Evolutionary conservation across 2,888 invertebrate genomes (phyloP).

Genomic region (Eristalinus sepulchralis): DNA sequence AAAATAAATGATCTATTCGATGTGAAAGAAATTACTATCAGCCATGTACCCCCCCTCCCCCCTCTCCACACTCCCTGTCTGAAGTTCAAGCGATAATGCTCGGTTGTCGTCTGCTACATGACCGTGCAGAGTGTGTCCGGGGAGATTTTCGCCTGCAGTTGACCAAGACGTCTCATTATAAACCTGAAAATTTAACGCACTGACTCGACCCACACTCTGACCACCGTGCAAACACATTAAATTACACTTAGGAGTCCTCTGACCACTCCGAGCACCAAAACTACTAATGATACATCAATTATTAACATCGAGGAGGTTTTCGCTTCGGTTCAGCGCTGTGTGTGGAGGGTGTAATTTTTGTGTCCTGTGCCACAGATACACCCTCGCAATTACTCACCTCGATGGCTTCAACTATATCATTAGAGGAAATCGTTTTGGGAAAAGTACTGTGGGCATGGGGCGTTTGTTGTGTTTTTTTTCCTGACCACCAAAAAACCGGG

Average conservation of each 20-base stretch:
- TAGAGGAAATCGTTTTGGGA: conserved; percentile 64
- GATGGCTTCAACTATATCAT: conserved; percentile 68
- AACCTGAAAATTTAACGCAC: conserved; percentile 51
- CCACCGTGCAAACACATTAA: conserved; percentile 69
- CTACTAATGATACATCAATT: conserved; percentile 71
- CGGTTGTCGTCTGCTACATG: background rate
- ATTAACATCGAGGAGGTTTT: conserved; percentile 69
- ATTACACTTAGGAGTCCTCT: conserved; percentile 63
- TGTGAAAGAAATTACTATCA: conserved; percentile 60
- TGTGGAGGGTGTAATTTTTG: conserved; percentile 61
- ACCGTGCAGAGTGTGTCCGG: background rate
- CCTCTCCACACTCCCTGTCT: background rate
- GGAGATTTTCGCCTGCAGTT: background rate
- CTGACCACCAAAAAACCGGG: conserved; percentile 18
- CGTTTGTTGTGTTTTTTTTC: conserved; percentile 34
- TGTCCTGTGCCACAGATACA: conserved; percentile 66
- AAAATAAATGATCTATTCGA: conserved; percentile 60
- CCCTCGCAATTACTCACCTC: conserved; percentile 69
- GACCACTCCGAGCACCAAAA: conserved; percentile 46
- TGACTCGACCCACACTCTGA: conserved; percentile 46
- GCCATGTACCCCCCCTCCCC: background rate
- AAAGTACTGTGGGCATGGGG: conserved; percentile 34
- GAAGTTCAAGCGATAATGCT: conserved; percentile 38
- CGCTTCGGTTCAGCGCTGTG: conserved; percentile 27
- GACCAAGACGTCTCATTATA: background rate